Evolutionary conservation across 2,113 vertebrate genomes (phyloP).

Genomic region (Chrysochloris asiatica): DNA sequence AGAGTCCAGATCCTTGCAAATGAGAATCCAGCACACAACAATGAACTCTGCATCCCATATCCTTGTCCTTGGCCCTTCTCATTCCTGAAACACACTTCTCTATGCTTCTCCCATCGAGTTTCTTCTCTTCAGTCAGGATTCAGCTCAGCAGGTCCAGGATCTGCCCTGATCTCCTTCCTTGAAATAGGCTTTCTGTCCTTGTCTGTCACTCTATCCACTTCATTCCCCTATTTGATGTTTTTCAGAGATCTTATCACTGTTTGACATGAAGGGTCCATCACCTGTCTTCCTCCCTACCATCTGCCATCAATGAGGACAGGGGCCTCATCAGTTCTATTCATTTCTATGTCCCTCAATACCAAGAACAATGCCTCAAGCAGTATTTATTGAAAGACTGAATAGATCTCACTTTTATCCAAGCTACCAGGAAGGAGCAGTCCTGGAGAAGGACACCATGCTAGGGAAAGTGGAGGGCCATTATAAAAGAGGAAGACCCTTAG

Average conservation of each 20-base stretch:
- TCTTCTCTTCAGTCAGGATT: not conserved
- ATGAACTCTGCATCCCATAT: rapidly evolving
- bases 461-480: too few relatives aligned
- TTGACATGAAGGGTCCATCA: rapidly evolving
- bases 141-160: rapidly evolving
- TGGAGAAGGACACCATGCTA: too few relatives aligned
- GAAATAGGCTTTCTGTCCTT: rapidly evolving
- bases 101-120: rapidly evolving
- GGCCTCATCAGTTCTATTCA: not conserved
- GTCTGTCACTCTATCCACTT: not conserved
- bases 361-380: not conserved
- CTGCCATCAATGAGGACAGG: too few relatives aligned
- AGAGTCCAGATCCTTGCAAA: too few relatives aligned
- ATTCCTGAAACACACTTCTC: rapidly evolving
- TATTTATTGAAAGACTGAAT: not conserved
- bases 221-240: rapidly evolving
- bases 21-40: too few relatives aligned
- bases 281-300: too few relatives aligned
- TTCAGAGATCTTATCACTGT: rapidly evolving
- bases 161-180: rapidly evolving
- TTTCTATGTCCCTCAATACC: not conserved
- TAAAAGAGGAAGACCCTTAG: too few relatives aligned
- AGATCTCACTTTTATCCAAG: rapidly evolving
- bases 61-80: not conserved
- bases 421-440: too few relatives aligned